Evolutionary conservation across 1,140 invertebrate species (phyloP).

Genomic region (Scaptomyza graminum): DNA sequence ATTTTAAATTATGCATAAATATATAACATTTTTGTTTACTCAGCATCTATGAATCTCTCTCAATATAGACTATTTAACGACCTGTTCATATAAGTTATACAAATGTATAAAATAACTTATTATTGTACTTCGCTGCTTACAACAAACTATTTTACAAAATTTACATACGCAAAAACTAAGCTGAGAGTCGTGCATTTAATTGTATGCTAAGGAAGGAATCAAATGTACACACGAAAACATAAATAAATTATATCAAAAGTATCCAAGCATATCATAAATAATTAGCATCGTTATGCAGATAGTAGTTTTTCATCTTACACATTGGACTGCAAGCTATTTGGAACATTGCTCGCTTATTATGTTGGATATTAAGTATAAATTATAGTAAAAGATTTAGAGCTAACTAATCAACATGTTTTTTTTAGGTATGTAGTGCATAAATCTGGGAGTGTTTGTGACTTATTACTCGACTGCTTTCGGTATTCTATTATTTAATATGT

Average conservation of each 20-base stretch:
- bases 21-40: constrained; percentile 55
- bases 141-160: constrained; percentile 82
- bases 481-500: constrained; percentile 30
- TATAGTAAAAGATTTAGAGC: constrained; percentile 60
- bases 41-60: constrained; percentile 60
- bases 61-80: constrained; percentile 67
- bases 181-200: constrained; percentile 46
- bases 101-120: constrained; percentile 66
- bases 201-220: constrained; percentile 72
- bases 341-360: constrained; percentile 35
- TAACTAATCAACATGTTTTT: constrained; percentile 72
- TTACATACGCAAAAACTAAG: constrained; percentile 66
- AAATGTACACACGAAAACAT: constrained; percentile 47
- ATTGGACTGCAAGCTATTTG: constrained; percentile 59
- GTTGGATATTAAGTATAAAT: constrained; percentile 55
- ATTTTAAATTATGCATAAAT: constrained; percentile 53
- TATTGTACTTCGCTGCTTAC: constrained; percentile 82
- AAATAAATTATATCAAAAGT: constrained; percentile 31
- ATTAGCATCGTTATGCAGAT: constrained; percentile 37
- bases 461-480: constrained; percentile 55
- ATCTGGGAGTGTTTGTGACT: constrained; percentile 41
- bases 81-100: constrained; percentile 47
- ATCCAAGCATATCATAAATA: constrained; percentile 45
- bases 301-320: constrained; percentile 38
- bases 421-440: constrained; percentile 63